A percentile compares a stretch with the other conserved stretches of the same genome.
These are phyloP conservation scores for Takifugu rubripes DNA, from an alignment of 2,797 vertebrate genomes.

Conservation along the genomic window DNA sequence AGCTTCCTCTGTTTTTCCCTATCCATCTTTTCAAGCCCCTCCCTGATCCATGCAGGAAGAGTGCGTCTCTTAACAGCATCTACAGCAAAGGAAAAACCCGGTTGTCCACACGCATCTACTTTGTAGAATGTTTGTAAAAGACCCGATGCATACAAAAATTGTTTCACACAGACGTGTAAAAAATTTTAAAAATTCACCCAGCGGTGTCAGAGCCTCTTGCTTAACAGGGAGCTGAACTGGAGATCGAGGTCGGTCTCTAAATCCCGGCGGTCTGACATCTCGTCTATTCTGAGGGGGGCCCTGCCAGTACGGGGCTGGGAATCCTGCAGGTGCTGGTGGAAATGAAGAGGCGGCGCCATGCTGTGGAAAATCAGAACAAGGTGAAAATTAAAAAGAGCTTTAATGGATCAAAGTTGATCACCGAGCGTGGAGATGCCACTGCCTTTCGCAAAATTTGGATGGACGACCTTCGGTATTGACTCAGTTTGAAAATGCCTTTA, in stretches of 20 bases:
- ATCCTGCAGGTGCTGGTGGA: constrained; percentile 85
- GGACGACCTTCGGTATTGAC: constrained; percentile 8
- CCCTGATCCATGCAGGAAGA: constrained; percentile 96
- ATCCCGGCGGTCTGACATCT: constrained; percentile 86
- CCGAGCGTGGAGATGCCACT: constrained; percentile 12
- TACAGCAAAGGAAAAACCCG: constrained; percentile 38
- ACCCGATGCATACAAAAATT: too few relatives aligned
- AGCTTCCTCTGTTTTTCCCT: constrained; percentile 96
- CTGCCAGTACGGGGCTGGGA: constrained; percentile 95
- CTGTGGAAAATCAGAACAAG: constrained; percentile 78
- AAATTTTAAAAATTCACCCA: constrained; percentile 68
- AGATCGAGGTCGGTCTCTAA: constrained; percentile 92
- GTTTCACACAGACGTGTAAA: too few relatives aligned
- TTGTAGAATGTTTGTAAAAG: too few relatives aligned
- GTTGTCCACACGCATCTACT: not conserved
- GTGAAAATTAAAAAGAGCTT: constrained; percentile 30
- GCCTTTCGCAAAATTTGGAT: constrained; percentile 17
- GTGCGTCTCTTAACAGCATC: constrained; percentile 97
- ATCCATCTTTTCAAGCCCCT: constrained; percentile 99
- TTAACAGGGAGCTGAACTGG: constrained; percentile 91
- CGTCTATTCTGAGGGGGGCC: constrained; percentile 92
- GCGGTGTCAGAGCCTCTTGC: constrained; percentile 83
- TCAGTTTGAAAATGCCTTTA: constrained; percentile 10
- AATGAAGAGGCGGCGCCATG: constrained; percentile 93
- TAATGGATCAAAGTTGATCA: constrained; percentile 1